Percentiles rank a stretch among this genome's conserved stretches.
phyloP scores from a whole-genome alignment of 2,113 vertebrate species.

The Paramormyrops kingsleyae region DNA sequence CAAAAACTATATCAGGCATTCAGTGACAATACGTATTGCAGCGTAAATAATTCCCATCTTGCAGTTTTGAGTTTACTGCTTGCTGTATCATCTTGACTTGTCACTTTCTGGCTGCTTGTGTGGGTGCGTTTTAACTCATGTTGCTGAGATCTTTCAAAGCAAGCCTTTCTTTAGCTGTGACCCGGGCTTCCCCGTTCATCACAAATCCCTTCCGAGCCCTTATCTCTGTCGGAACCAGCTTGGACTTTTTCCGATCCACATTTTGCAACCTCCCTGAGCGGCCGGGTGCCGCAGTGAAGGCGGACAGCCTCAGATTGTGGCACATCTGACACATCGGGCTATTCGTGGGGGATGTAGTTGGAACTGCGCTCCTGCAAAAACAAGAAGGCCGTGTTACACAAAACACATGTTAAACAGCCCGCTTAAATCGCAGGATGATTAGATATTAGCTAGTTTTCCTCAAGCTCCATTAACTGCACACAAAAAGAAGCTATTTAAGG shows the following conservation, averaged over 20 bases:
- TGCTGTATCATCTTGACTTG: background rate
- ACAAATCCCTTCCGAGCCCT: background rate
- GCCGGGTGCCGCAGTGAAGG: background rate
- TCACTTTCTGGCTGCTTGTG: background rate
- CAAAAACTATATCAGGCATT: background rate
- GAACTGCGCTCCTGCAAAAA: conserved; percentile 2
- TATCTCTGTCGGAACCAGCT: background rate
- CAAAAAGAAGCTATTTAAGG: conserved; percentile 19
- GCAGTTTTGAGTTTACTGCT: background rate
- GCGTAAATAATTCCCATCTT: background rate
- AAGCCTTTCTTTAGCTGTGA: background rate
- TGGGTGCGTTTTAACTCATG: background rate
- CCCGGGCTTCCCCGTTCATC: background rate
- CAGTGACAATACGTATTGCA: background rate
- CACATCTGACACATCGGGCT: background rate
- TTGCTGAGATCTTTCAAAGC: conserved; percentile 1
- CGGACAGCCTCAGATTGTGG: background rate
- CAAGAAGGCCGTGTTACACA: background rate
- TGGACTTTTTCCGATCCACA: background rate
- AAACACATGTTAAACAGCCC: conserved; percentile 15
- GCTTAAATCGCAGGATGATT: conserved; percentile 21
- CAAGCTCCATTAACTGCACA: conserved; percentile 19
- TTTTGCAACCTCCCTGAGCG: background rate
- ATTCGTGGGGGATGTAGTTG: background rate
- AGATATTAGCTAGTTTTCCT: conserved; percentile 24